These are phyloP conservation scores for Drosophila arawakana DNA, from an alignment of 1,140 invertebrate genomes.

Conservation along the genomic window DNA sequence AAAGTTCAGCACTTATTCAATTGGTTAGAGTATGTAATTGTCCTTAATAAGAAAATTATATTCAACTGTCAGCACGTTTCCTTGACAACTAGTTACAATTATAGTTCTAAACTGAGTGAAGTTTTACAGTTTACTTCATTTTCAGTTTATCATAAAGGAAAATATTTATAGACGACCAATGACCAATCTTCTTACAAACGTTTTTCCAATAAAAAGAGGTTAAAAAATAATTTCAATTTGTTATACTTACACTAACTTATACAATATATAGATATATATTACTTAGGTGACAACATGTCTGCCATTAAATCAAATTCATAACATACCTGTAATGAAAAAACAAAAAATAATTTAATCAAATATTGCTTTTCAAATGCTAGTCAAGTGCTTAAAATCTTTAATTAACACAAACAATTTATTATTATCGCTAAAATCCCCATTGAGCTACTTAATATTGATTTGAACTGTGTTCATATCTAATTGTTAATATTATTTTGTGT, in stretches of 20 bases:
- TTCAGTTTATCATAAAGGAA: background rate
- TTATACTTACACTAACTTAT: slow-evolving; percentile 6
- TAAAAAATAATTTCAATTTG: background rate
- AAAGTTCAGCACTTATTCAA: slow-evolving; percentile 10
- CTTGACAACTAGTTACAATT: background rate
- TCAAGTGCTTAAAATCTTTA: slow-evolving; percentile 11
- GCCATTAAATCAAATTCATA: slow-evolving; percentile 12
- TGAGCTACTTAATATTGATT: slow-evolving; percentile 1
- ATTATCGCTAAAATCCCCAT: slow-evolving; percentile 20
- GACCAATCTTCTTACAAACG: too few relatives aligned
- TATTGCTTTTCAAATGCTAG: slow-evolving; percentile 1
- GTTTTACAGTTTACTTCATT: background rate
- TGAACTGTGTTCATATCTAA: slow-evolving; percentile 10
- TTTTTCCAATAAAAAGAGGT: too few relatives aligned
- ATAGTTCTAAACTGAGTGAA: too few relatives aligned
- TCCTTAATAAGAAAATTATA: background rate
- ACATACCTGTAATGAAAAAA: slow-evolving; percentile 63
- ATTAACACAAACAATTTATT: slow-evolving; percentile 20
- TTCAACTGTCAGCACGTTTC: background rate
- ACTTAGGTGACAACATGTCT: slow-evolving; percentile 10
- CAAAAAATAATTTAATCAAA: slow-evolving; percentile 3
- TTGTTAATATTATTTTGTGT: slow-evolving; percentile 35
- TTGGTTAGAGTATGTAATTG: slow-evolving; percentile 5
- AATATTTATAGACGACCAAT: too few relatives aligned
- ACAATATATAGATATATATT: background rate